phyloP scores from a whole-genome alignment of 2,113 vertebrate genomes.

The Bubo bubo region DNA sequence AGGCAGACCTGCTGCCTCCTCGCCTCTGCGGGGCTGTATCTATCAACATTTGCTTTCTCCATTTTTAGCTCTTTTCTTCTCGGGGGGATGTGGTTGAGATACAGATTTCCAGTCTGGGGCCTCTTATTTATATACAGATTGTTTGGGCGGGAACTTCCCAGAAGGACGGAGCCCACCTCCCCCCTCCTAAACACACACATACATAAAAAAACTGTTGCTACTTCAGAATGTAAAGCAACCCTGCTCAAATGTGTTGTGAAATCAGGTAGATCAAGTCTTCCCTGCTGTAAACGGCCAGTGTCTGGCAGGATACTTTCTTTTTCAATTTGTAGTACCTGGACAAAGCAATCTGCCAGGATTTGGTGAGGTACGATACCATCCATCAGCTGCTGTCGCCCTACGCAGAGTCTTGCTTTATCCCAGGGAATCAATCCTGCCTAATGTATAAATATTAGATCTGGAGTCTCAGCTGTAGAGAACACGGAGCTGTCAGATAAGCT shows the following conservation, averaged over 20 bases:
- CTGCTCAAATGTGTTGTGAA: background rate
- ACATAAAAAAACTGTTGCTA: background rate
- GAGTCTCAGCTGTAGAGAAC: background rate
- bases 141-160: background rate
- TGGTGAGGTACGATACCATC: background rate
- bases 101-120: background rate
- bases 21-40: background rate
- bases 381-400: background rate
- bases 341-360: background rate
- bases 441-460: background rate
- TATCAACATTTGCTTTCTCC: background rate
- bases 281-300: background rate
- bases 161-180: background rate
- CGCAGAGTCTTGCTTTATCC: background rate
- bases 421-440: slow-evolving; percentile 6
- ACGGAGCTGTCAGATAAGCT: slow-evolving; percentile 19
- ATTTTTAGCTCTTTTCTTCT: background rate
- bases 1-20: background rate
- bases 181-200: background rate
- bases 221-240: background rate
- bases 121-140: background rate
- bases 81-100: rapidly evolving
- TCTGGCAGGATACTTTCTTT: background rate
- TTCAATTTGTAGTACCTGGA: background rate
- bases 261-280: background rate